Conservation (phyloP, 2,888 invertebrate genomes). For the Campopleginae sp. region DNA sequence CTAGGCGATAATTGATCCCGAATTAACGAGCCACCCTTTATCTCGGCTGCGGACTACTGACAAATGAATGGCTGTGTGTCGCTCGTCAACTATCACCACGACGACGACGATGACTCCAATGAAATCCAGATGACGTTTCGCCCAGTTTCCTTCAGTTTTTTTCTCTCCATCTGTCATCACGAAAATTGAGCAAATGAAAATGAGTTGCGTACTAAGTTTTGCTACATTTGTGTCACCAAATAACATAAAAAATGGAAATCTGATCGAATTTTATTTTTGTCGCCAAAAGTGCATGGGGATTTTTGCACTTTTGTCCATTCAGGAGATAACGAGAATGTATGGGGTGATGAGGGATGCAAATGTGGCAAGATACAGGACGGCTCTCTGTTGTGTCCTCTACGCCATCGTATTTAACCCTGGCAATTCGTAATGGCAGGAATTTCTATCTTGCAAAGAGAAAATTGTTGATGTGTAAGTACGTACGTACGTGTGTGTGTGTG, state of each 20-base stretch:
- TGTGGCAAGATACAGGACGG: conserved; percentile 80
- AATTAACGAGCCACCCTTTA: conserved; percentile 78
- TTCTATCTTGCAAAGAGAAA: conserved; percentile 70
- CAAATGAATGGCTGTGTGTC: conserved; percentile 72
- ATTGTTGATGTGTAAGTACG: conserved; percentile 37
- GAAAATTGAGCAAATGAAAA: neutral
- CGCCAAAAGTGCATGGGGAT: neutral
- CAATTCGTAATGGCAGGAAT: conserved; percentile 82
- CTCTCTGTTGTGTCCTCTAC: conserved; percentile 74
- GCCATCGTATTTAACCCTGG: conserved; percentile 81
- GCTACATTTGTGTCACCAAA: neutral
- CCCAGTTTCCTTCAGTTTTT: conserved; percentile 23
- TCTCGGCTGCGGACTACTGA: conserved; percentile 69
- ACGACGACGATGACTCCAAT: conserved; percentile 32
- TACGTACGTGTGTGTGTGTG: neutral
- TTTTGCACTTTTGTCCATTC: neutral
- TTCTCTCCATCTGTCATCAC: conserved; percentile 48
- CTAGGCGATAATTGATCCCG: conserved; percentile 78
- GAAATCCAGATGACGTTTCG: conserved; percentile 45
- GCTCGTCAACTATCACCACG: conserved; percentile 20
- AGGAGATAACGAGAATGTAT: conserved; percentile 19
- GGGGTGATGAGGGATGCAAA: conserved; percentile 52
- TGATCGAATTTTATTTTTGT: neutral
- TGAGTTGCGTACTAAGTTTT: neutral
- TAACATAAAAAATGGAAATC: neutral